Evolutionary conservation across 2,113 vertebrate species (phyloP), one percentile per base, ranked within the genome.

Genomic region (Chelonoidis abingdonii): DNA sequence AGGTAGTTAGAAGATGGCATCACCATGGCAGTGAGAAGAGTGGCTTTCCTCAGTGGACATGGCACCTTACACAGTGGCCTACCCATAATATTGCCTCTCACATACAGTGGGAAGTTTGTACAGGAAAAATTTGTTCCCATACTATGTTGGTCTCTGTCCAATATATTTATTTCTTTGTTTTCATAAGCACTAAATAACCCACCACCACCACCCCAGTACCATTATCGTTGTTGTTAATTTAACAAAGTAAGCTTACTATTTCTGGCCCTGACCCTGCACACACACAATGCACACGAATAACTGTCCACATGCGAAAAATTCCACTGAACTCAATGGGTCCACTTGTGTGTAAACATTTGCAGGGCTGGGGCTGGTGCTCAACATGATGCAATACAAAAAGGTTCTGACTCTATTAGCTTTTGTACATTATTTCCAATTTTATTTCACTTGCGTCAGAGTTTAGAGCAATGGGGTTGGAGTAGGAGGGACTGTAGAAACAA

Each of bases 401-500:
- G 27, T 82, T 89, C 25, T 50, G 62, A 93, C 87, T 90, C 13
- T 16, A 57, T 89, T 96, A 90, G 6, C 13, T 80, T 94, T 88
- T 22, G 6, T 87, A 53, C 86, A 75, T 80, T 88, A 11, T 12
- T 16, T 52, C 9, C 10, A 79, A 50, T 62, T 10, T 6, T 44
- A 41, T 44, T 76, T 44, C 44, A 12, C 21, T 76, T 76, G 24
- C 4, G 11, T 76, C 41, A 76, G 41, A 76, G 44, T 44, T 76
- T 44, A 24, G 6, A 44, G 8, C 13, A 7, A 4, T 41, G 10
- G 2, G 10, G 86, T 94, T 80, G 1, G 0, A 89, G 54, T 78
- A 88, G 79, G 81, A 95, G 92, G 65, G 27, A n/a, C 22, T 91
- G 56, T 92, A 53, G 83, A 89, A 94, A 96, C 86, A 4, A 6